Evolutionary conservation across 2,113 vertebrate genomes (phyloP), one percentile per base, ranked within the genome.

Genomic region (Lipophrys pholis): DNA sequence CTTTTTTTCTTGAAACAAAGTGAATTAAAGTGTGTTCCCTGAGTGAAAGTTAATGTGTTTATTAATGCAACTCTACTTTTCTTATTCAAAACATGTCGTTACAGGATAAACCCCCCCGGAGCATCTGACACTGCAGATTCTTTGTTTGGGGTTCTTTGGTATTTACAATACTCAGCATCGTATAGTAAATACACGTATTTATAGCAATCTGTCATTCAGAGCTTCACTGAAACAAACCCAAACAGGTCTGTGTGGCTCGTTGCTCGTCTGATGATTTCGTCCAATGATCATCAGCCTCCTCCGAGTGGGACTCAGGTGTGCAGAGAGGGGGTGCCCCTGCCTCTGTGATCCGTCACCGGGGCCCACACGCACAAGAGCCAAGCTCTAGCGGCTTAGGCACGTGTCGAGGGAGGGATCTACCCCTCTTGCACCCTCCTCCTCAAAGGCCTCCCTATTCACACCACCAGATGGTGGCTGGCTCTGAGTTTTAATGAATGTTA

Each of bases 401-500:
- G 89, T 90, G 90, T 87, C 75, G 36, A 81, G 88, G 85, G 90
- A 89, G 83, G 81, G 83, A 59, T 78, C 70, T 58, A 46, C 62
- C 63, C 50, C 54, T 46, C 38, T 36, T 49, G 56, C 63, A 39
- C 38, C 59, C 65, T 11, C 40, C 76, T 72, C 80, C 72, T 64
- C 65, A 11, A 72, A 84, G 81, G 76, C 60, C 64, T 69, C 75
- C 64, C 85, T 76, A 89, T 90, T 92, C 84, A 92, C 76, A 78
- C 80, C 76, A 89, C 87, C 93, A 93, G 93, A 93, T 92, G 91
- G 92, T 91, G 85, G 85, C 88, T 90, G 86, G 84, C 70, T 84
- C 55, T 64, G 84, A 80, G 80, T 81, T 90, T 89, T 89, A 90
- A 91, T 93, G 87, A 91, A 90, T 71, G 80, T 84, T 74, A 88